These are phyloP conservation scores for Chelonus insularis DNA, from an alignment of 1,140 invertebrate species.

Conservation along the genomic window DNA sequence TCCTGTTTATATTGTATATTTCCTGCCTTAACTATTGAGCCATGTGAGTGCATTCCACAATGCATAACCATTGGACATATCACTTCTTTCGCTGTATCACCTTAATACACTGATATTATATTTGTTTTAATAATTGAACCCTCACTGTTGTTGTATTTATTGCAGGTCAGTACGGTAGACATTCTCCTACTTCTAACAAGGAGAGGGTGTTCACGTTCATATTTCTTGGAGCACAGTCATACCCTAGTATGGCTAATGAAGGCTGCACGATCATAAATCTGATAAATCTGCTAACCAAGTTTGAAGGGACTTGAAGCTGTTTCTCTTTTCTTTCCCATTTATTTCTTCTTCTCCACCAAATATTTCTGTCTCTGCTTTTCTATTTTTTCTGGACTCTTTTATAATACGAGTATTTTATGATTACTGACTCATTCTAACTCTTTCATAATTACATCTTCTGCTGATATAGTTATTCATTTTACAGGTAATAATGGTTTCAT, in stretches of 20 bases:
- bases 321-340: too few species aligned
- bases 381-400: too few species aligned
- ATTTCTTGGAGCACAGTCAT: constrained; percentile 19
- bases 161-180: neutral
- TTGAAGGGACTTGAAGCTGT: too few species aligned
- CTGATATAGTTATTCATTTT: too few species aligned
- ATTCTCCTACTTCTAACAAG: constrained; percentile 22
- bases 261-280: too few species aligned
- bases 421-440: too few species aligned
- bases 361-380: too few species aligned
- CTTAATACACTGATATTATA: constrained; percentile 7
- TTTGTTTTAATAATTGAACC: constrained; percentile 31
- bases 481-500: too few species aligned
- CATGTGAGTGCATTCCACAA: constrained; percentile 35
- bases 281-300: too few species aligned
- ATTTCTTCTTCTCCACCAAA: too few species aligned
- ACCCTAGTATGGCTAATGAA: constrained; percentile 17
- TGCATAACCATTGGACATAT: constrained; percentile 25
- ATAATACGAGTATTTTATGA: too few species aligned
- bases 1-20: neutral
- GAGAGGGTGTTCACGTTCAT: constrained; percentile 21
- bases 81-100: constrained; percentile 32
- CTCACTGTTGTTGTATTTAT: neutral
- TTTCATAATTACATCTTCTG: too few species aligned
- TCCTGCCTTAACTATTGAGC: constrained; percentile 14